Evolutionary conservation across 1,140 invertebrate genomes (phyloP).

Genomic region (Pectinophora gossypiella): DNA sequence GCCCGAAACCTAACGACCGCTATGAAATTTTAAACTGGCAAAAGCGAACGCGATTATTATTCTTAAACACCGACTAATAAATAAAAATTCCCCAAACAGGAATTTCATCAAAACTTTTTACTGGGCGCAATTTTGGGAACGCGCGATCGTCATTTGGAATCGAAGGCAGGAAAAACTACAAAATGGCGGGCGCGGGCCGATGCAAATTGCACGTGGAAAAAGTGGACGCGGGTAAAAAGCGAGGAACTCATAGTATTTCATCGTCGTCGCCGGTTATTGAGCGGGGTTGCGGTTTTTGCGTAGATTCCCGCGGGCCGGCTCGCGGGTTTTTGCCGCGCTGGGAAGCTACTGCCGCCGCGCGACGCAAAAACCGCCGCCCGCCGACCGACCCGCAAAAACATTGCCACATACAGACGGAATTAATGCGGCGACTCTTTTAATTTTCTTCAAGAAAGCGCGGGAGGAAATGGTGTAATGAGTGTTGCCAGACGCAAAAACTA

Average conservation of each 20-base stretch:
- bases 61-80: too few species aligned
- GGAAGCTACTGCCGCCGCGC: conserved; percentile 39
- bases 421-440: conserved; percentile 70
- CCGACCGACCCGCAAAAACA: conserved; percentile 53
- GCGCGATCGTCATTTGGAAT: conserved; percentile 31
- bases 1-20: too few species aligned
- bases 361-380: conserved; percentile 62
- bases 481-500: conserved; percentile 61
- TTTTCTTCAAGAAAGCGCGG: conserved; percentile 70
- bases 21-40: too few species aligned
- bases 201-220: conserved; percentile 59
- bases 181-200: conserved; percentile 45
- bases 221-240: conserved; percentile 47
- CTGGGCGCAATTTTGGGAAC: conserved; percentile 46
- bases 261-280: conserved; percentile 61
- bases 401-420: conserved; percentile 62
- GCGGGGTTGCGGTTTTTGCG: conserved; percentile 51
- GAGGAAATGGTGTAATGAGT: conserved; percentile 68
- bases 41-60: too few species aligned
- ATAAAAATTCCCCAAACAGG: conserved; percentile 39
- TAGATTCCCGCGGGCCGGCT: conserved; percentile 39
- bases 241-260: conserved; percentile 69
- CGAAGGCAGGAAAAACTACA: conserved; percentile 52
- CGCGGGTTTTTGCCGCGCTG: conserved; percentile 56
- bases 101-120: conserved; percentile 50